phyloP scores from a whole-genome alignment of 1,140 invertebrate species.

The Olivierus martensii region DNA sequence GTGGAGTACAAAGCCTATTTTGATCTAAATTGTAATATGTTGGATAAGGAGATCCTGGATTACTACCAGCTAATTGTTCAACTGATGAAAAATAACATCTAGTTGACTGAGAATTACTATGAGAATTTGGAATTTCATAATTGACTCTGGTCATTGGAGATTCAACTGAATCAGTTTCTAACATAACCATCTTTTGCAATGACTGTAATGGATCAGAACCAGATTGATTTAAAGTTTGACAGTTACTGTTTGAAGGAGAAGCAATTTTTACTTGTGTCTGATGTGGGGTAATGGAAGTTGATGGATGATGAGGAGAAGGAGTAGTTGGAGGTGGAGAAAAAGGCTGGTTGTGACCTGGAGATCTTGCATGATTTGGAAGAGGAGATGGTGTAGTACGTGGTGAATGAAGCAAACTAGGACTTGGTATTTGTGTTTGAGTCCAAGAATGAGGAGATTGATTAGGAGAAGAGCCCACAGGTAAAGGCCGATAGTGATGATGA shows the following conservation, averaged over 20 bases:
- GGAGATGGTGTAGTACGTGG: conserved; percentile 22
- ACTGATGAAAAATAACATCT: conserved; percentile 11
- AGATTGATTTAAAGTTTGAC: background rate
- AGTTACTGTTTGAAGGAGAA: background rate
- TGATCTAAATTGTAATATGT: conserved; percentile 22
- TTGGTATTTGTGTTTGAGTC: conserved; percentile 19
- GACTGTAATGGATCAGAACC: conserved; percentile 23
- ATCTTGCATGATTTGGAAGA: background rate
- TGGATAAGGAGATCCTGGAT: conserved; percentile 19
- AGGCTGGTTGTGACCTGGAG: background rate
- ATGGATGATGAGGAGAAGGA: conserved; percentile 16
- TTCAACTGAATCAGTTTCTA: conserved; percentile 16
- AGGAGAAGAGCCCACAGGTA: conserved; percentile 11
- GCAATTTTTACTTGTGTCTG: background rate
- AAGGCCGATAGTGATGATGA: conserved; percentile 13
- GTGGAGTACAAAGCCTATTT: conserved; percentile 20
- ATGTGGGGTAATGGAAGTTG: conserved; percentile 7
- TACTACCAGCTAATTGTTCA: conserved; percentile 10
- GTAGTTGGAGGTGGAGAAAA: conserved; percentile 14
- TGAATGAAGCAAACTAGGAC: conserved; percentile 18
- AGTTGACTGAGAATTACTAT: conserved; percentile 1
- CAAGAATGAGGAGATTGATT: conserved; percentile 15
- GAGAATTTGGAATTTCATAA: conserved; percentile 12
- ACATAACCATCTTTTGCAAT: conserved; percentile 24
- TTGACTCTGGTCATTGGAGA: conserved; percentile 12